Evolutionary conservation across 2,113 vertebrate species (phyloP).

Genomic region (Takifugu flavidus): DNA sequence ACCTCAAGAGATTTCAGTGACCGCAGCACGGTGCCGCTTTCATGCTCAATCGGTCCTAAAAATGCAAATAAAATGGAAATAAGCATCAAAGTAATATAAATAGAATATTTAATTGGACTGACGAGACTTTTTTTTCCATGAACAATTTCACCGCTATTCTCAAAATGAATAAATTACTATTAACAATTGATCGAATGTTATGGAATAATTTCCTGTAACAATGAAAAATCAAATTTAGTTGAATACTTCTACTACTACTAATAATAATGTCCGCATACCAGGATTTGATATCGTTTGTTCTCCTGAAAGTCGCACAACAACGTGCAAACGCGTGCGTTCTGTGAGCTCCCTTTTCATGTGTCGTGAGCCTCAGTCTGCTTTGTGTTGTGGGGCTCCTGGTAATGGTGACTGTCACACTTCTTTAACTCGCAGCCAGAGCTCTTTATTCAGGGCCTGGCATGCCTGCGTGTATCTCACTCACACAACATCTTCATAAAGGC

Average conservation of each 20-base stretch:
- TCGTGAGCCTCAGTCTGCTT: conserved; percentile 54
- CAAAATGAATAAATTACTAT: conserved; percentile 2
- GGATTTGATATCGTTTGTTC: too few species aligned
- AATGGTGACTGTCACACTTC: conserved; percentile 64
- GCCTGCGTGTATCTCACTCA: conserved; percentile 35
- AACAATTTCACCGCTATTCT: neutral
- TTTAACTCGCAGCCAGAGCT: conserved; percentile 55
- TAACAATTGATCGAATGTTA: conserved; percentile 15
- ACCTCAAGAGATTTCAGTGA: conserved; percentile 21
- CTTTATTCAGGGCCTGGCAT: conserved; percentile 32
- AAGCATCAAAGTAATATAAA: neutral
- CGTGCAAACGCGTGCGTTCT: neutral
- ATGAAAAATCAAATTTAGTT: conserved; percentile 4
- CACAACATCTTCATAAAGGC: conserved; percentile 25
- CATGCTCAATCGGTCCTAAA: neutral
- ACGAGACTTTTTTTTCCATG: neutral
- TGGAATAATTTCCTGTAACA: conserved; percentile 30
- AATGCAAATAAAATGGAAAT: neutral
- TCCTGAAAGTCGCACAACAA: too few species aligned
- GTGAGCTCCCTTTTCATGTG: conserved; percentile 25
- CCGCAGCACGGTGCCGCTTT: neutral
- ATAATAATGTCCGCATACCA: too few species aligned
- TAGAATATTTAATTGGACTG: neutral
- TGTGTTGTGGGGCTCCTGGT: conserved; percentile 58
- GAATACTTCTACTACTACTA: conserved; percentile 14